These are phyloP conservation scores for Cryptosula pallasiana DNA, from an alignment of 2,888 invertebrate species.

Conservation along the genomic window DNA sequence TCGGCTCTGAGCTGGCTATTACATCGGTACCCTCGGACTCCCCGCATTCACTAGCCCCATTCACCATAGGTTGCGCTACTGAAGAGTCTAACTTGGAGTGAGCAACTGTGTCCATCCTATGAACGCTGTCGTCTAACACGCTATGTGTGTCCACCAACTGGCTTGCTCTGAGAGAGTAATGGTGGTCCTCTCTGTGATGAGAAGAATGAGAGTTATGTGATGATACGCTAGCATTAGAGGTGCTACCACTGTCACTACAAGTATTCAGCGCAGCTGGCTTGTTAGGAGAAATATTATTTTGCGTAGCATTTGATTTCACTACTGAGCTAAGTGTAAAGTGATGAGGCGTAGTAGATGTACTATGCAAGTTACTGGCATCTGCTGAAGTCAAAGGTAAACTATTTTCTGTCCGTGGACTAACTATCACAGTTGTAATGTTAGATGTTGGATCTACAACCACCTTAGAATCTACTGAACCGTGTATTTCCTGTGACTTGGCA, in stretches of 20 bases:
- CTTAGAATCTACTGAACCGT: background rate
- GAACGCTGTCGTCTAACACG: too few species aligned
- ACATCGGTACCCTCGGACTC: background rate
- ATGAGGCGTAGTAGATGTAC: background rate
- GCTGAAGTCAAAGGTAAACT: background rate
- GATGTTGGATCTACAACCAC: background rate
- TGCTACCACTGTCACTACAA: background rate
- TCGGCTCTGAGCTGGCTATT: background rate
- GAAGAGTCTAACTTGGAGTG: background rate
- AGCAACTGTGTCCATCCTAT: background rate
- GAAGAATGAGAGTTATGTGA: background rate
- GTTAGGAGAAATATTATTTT: background rate
- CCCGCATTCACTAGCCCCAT: background rate
- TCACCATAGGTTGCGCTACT: background rate
- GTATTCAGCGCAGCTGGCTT: background rate
- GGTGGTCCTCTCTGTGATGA: background rate
- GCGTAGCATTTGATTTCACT: background rate
- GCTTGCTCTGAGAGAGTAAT: background rate
- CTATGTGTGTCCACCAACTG: too few species aligned
- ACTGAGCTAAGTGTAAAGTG: background rate
- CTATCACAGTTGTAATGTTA: background rate
- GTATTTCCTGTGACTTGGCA: background rate
- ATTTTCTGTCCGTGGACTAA: background rate
- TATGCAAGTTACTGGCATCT: background rate
- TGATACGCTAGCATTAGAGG: background rate